A percentile compares a stretch with the other conserved stretches of the same genome.
Evolutionary conservation across 2,888 invertebrate genomes (phyloP).

Genomic region (Pristionchus japonicus): DNA sequence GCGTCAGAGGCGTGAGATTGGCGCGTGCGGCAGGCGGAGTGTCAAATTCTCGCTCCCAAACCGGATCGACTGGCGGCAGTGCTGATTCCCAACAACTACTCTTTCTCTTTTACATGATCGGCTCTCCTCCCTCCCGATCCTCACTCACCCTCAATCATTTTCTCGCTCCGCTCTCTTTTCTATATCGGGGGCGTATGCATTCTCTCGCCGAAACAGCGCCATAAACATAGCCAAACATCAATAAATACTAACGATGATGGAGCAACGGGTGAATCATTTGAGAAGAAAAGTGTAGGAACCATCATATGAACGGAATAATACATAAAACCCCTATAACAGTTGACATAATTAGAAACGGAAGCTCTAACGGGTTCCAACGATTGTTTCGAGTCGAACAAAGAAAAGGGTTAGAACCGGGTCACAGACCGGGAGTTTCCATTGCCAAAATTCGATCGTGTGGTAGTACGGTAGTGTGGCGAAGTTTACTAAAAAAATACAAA

Average conservation of each 20-base stretch:
- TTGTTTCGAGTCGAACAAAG: conserved; percentile 19
- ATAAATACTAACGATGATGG: conserved; percentile 8
- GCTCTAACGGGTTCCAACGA: background rate
- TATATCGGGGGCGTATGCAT: background rate
- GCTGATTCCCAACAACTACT: conserved; percentile 33
- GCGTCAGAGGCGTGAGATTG: background rate
- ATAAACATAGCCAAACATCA: conserved; percentile 33
- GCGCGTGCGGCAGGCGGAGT: background rate
- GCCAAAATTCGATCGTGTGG: background rate
- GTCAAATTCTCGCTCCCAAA: conserved; percentile 15
- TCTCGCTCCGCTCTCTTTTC: background rate
- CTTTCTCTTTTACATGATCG: conserved; percentile 41
- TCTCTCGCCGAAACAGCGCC: conserved; percentile 19
- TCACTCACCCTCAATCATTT: conserved; percentile 27
- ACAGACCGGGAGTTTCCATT: background rate
- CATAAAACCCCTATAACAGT: background rate
- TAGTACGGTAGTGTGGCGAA: no score
- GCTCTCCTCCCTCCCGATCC: conserved; percentile 33
- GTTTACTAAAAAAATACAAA: background rate
- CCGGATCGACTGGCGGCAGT: conserved; percentile 7
- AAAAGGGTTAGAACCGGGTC: no score
- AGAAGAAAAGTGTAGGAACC: background rate
- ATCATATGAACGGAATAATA: background rate
- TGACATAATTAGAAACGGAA: background rate
- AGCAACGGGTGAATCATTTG: background rate